Base-by-base conservation (phyloP, 2,113 vertebrate genomes). In the Lepus europaeus region DNA sequence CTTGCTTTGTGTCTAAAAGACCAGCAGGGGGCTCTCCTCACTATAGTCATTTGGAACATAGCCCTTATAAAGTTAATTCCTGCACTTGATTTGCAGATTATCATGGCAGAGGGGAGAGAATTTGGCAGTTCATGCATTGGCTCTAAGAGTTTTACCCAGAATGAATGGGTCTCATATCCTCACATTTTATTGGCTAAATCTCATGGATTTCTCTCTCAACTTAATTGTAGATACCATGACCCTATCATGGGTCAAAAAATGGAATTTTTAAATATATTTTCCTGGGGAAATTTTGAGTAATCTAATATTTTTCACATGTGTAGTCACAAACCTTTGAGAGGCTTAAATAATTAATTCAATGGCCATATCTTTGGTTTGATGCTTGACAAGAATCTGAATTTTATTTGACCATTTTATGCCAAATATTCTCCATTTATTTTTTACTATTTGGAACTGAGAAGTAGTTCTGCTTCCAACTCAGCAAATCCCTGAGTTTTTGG, bases 221-320 rank as follows among this genome's bases (percentile, higher is more conserved):
- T 63, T 68, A 91, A 51, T 2, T 74, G 13, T 33, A 93, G 74
- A 11, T 93, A 45, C 39, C 33, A 64, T 4, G 17, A 70, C 64
- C 20, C 33, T 70, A n/a, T 17, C 25, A 82, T 56, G 23, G 45
- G 36, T 77, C 80, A 64, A 45, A 45, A 84, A 90, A 93, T 72
- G 8, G 49, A 96, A 96, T 80, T 31, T 56, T 78, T 87, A 49
- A 70, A 59, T 80, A 11, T 66, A 27, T 89, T 73, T 89, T 93
- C 29, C 22, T 45, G 63, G 20, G 74, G 17, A 87, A 14, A 76
- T 66, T 80, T 87, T 92, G 88, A 93, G 36, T 89, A 79, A 90
- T 27, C 36, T 49, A 84, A 56, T 22, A 36, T 59, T n/a, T 17
- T 27, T 51, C 39, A 3, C 14, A 22, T 23, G 12, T 56, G 36